Evolutionary conservation across 2,888 invertebrate genomes (phyloP).

Genomic region (Drosophila meridionalis): DNA sequence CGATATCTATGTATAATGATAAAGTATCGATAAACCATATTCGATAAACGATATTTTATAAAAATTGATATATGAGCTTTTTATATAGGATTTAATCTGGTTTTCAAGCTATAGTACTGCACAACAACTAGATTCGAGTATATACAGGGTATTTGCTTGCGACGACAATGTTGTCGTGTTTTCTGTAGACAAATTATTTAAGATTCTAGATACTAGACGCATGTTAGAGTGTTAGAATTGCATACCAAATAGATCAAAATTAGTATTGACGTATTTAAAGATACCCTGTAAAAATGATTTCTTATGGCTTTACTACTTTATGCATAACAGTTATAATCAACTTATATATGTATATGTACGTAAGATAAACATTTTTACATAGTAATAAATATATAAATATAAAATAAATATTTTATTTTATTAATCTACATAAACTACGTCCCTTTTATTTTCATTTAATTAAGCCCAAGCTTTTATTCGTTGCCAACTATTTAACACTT

Average conservation of each 20-base stretch:
- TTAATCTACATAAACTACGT: conserved; percentile 22
- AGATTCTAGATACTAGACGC: neutral
- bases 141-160: conserved; percentile 6
- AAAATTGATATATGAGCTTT: neutral
- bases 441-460: conserved; percentile 36
- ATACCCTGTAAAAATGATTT: neutral
- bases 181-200: no score
- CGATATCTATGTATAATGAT: neutral
- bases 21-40: neutral
- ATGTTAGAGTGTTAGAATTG: neutral
- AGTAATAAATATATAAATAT: no score
- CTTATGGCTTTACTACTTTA: neutral
- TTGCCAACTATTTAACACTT: conserved; percentile 50
- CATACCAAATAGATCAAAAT: neutral
- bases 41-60: neutral
- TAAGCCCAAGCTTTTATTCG: conserved; percentile 28
- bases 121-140: neutral
- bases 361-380: neutral
- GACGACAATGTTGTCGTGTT: neutral
- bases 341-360: no score
- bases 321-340: no score
- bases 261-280: neutral
- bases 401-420: no score
- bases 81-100: neutral
- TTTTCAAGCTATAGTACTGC: neutral